Evolutionary conservation across 2,797 vertebrate species (phyloP).

Genomic region (Petrocephalus sullivani): DNA sequence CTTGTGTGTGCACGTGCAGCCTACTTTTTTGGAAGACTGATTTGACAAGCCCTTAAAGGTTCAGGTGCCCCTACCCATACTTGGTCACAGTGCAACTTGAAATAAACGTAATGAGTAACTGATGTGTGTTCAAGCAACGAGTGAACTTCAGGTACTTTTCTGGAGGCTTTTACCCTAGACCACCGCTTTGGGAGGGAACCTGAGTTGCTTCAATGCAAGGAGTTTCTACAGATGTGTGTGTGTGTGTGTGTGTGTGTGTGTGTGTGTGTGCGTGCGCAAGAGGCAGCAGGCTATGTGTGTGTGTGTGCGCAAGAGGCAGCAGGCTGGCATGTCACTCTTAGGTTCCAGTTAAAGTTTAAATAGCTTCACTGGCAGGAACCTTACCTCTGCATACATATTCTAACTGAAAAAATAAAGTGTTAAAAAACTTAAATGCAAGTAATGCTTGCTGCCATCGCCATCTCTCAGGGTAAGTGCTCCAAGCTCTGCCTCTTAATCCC

Average conservation of each 20-base stretch:
- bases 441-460: neutral
- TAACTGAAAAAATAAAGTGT: neutral
- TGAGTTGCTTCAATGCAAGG: neutral
- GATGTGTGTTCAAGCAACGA: neutral
- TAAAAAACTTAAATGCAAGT: neutral
- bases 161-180: neutral
- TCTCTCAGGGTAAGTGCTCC: neutral
- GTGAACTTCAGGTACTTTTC: neutral
- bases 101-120: neutral
- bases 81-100: neutral
- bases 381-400: neutral
- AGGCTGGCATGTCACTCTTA: neutral
- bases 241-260: neutral
- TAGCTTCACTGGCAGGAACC: conserved; percentile 13
- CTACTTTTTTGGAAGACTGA: neutral
- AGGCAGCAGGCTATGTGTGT: neutral
- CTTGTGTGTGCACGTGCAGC: conserved; percentile 2
- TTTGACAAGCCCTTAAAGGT: neutral
- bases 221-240: neutral
- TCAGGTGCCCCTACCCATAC: neutral
- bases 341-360: neutral
- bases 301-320: neutral
- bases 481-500: neutral
- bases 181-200: neutral
- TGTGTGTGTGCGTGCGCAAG: neutral